Conservation (phyloP, 2,888 invertebrate genomes). For the Tenthredo mesomela region DNA sequence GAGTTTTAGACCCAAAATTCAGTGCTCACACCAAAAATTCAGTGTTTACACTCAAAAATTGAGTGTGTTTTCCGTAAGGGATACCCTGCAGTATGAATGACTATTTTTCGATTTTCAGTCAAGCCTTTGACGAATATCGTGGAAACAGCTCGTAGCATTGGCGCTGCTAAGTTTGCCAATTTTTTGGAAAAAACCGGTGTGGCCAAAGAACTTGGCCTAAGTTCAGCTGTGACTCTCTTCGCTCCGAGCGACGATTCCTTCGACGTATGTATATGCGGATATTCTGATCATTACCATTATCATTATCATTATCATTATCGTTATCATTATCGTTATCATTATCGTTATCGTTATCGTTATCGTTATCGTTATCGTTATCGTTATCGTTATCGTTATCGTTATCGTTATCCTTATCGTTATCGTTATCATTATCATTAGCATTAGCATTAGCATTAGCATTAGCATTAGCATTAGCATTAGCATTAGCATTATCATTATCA, state of each 20-base stretch:
- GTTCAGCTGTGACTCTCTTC: conserved; percentile 78
- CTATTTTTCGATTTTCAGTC: conserved; percentile 67
- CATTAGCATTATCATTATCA: neutral
- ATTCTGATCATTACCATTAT: neutral
- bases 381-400: neutral
- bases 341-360: neutral
- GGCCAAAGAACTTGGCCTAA: conserved; percentile 72
- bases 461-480: neutral
- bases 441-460: neutral
- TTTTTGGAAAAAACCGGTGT: conserved; percentile 76
- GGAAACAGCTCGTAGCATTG: conserved; percentile 77
- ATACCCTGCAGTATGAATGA: neutral
- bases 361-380: neutral
- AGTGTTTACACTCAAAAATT: too few relatives aligned
- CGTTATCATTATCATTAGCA: neutral
- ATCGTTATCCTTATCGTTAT: neutral
- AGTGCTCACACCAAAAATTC: too few relatives aligned
- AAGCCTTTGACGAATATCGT: conserved; percentile 77
- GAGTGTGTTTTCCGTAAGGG: too few relatives aligned
- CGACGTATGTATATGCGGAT: conserved; percentile 68
- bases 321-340: neutral
- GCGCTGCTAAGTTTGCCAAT: conserved; percentile 77
- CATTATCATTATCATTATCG: neutral
- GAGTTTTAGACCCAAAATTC: too few relatives aligned
- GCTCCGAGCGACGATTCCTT: conserved; percentile 78